These are phyloP conservation scores for Hydrocynus forskahlii DNA, from an alignment of 2,797 vertebrate genomes.

Conservation along the genomic window DNA sequence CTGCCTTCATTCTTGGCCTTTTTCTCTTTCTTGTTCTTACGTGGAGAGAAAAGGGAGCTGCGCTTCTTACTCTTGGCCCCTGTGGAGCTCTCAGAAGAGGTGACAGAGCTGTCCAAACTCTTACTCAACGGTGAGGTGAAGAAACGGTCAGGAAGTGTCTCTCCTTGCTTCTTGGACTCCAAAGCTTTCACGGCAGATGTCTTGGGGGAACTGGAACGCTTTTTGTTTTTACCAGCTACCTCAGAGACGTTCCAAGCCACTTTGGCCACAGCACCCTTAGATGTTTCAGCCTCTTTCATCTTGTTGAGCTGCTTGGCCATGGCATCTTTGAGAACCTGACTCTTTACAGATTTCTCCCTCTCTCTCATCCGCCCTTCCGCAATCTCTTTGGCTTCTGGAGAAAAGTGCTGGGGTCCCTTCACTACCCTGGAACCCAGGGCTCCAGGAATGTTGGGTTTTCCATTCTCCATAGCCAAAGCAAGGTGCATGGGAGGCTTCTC, in stretches of 20 bases:
- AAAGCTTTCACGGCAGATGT: conserved; percentile 74
- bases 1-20: conserved; percentile 88
- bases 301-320: conserved; percentile 91
- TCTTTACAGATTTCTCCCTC: conserved; percentile 93
- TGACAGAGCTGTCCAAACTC: conserved; percentile 87
- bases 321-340: conserved; percentile 90
- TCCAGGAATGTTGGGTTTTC: conserved; percentile 78
- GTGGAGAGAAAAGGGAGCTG: conserved; percentile 93
- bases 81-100: conserved; percentile 88
- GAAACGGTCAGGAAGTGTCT: conserved; percentile 80
- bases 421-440: conserved; percentile 64
- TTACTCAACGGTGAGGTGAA: conserved; percentile 77
- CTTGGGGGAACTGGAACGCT: conserved; percentile 71
- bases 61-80: conserved; percentile 92
- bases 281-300: conserved; percentile 89
- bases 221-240: conserved; percentile 70
- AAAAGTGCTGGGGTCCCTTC: conserved; percentile 81
- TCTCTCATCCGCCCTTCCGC: conserved; percentile 93
- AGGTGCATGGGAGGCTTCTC: conserved; percentile 74
- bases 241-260: conserved; percentile 72
- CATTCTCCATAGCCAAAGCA: conserved; percentile 84
- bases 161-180: conserved; percentile 75
- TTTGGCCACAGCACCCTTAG: conserved; percentile 70
- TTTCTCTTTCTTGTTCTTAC: conserved; percentile 96
- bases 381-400: conserved; percentile 90